Percentiles rank a stretch among this genome's conserved stretches.
phyloP scores from a whole-genome alignment of 1,140 invertebrate species.

The Drosophila nasuta region DNA sequence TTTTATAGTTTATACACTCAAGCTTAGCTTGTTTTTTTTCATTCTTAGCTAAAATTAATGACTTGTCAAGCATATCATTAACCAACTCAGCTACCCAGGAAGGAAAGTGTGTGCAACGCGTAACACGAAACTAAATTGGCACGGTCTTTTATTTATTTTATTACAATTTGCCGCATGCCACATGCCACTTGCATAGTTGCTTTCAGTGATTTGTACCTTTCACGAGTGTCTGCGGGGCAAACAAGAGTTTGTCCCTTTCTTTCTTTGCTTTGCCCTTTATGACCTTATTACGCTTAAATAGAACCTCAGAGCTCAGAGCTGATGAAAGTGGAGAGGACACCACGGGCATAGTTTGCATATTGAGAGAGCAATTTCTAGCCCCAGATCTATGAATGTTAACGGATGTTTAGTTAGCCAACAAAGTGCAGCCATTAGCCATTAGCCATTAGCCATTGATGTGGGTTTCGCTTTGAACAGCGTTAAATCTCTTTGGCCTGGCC shows the following conservation, averaged over 20 bases:
- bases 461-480: slow-evolving; percentile 49
- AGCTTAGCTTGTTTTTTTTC: too few relatives aligned
- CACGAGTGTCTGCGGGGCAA: slow-evolving; percentile 14
- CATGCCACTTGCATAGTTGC: slow-evolving; percentile 57
- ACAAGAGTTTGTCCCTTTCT: slow-evolving; percentile 26
- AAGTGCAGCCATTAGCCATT: slow-evolving; percentile 53
- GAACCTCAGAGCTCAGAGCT: slow-evolving; percentile 53
- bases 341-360: slow-evolving; percentile 60
- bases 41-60: too few relatives aligned
- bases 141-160: slow-evolving; percentile 48
- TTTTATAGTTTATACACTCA: too few relatives aligned
- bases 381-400: slow-evolving; percentile 52
- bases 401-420: slow-evolving; percentile 57
- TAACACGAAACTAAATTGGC: slow-evolving; percentile 52
- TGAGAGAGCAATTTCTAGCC: slow-evolving; percentile 45
- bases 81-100: not conserved
- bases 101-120: not conserved
- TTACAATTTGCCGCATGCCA: slow-evolving; percentile 51
- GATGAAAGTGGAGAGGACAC: slow-evolving; percentile 13
- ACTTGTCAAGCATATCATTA: not conserved
- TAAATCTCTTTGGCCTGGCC: slow-evolving; percentile 39
- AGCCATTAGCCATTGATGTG: slow-evolving; percentile 64
- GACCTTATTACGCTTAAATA: slow-evolving; percentile 59
- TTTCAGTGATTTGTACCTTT: slow-evolving; percentile 25
- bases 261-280: slow-evolving; percentile 47